Base-by-base conservation (phyloP, 2,113 vertebrate genomes). In the Empidonax alnorum region DNA sequence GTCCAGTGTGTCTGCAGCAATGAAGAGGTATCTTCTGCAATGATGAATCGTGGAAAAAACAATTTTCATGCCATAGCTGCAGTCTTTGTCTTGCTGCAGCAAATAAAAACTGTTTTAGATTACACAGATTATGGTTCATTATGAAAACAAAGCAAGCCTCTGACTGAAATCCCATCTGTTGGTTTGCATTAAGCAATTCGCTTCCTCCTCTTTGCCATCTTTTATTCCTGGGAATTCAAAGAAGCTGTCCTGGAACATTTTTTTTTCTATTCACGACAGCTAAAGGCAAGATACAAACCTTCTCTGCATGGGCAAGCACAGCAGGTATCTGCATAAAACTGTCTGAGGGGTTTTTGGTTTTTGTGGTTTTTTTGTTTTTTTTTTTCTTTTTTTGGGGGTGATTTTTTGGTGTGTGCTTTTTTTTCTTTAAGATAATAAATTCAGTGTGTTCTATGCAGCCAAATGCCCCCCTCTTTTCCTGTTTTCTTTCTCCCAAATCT, bases 61-160 rank as follows among this genome's bases (percentile, higher is more conserved):
- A 65, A 47, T 77, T 93, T 50, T n/a, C 16, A 28, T 84, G 52
- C 84, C 25, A 28, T 67, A 76, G 71, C 87, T 90, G 14, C 28
- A 37, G 39, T 76, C 56, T 91, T 81, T 65, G 63, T 65, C 56
- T 94, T 28, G 21, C 77, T 91, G 91, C 89, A 96, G 72, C 84
- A 87, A 93, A 88, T 88, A 77, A 93, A 93, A 96, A 93, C 55
- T 83, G 46, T 17, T 95, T 96, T 73, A 87, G 82, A 91, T 90
- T 88, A 77, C 76, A n/a, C 59, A 81, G 92, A 92, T 96, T 71
- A 91, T 74, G 41, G 79, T 86, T 95, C 88, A 84, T 93, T 93
- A 96, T 63, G 90, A 84, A 97, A 95, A 95, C 85, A 93, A 83
- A 97, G 85, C 75, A 69, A 84, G 79, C 39, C 68, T 94, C 63